Base-by-base conservation (phyloP, 2,113 vertebrate genomes). In the Bolborhynchus lineola region DNA sequence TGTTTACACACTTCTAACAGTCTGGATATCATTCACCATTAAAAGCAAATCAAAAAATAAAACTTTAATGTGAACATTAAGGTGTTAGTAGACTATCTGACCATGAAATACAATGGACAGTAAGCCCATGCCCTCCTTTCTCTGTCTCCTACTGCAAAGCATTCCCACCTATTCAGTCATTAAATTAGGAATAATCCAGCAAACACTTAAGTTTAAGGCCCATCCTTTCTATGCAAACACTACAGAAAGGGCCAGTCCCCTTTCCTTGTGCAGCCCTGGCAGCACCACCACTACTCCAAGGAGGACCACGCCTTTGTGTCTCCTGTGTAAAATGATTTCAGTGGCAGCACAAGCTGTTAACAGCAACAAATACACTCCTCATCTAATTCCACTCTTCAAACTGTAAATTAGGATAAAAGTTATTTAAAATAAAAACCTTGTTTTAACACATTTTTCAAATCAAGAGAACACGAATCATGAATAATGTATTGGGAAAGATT, bases 381-480 rank as follows among this genome's bases (percentile, higher is more conserved):
- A 3, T 64, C 42, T 74, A 91, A 93, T 91, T 84, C 57, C 23
- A 55, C 23, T 62, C 62, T 80, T 86, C 53, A 35, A 71, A 70
- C 57, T 64, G 65, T 74, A 91, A 89, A 93, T 89, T 75, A 74
- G n/a, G 70, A 87, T 63, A 83, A 68, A 95, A 84, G 41, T 82
- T 93, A 42, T 92, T 96, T 92, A 57, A 95, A 95, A 83, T 52
- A 95, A 96, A 94, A 94, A 75, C 37, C 81, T 60, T 64, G 55
- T 94, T 97, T 95, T 94, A 96, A 65, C 76, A 86, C 70, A 94
- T 95, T 97, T 95, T 97, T 90, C 64, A 85, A 88, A 95, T 59
- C 41, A 1, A 76, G 67, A 69, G 62, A 93, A 84, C 59, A 46
- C 14, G 63, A 79, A 70, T 78, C 82, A 93, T 95, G 79, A 94